Percentiles rank a stretch among this genome's conserved stretches.
phyloP scores from a whole-genome alignment of 1,140 invertebrate species.

The Drosophila mauritiana region DNA sequence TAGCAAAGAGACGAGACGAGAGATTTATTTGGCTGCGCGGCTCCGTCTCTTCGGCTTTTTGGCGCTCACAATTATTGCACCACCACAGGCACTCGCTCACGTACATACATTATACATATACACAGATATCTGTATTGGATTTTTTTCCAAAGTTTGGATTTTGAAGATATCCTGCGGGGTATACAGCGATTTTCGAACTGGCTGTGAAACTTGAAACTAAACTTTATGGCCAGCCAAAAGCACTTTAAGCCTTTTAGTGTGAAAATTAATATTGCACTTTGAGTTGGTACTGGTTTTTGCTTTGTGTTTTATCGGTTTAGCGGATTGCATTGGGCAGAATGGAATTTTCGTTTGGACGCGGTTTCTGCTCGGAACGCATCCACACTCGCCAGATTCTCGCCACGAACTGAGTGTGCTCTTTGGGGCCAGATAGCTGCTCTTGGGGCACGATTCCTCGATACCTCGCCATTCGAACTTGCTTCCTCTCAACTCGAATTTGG shows the following conservation, averaged over 20 bases:
- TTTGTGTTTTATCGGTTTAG: slow-evolving; percentile 12
- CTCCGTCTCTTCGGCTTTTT: slow-evolving; percentile 73
- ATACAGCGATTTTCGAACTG: slow-evolving; percentile 61
- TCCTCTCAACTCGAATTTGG: slow-evolving; percentile 7
- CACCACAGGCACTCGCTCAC: slow-evolving; percentile 41
- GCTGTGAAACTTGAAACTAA: slow-evolving; percentile 10
- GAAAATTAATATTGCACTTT: slow-evolving; percentile 13
- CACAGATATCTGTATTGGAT: slow-evolving; percentile 49
- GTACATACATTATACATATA: slow-evolving; percentile 41
- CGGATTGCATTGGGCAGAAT: slow-evolving; percentile 40
- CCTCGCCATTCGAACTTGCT: slow-evolving; percentile 10
- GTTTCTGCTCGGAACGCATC: slow-evolving; percentile 55
- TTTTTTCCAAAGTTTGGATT: slow-evolving; percentile 68
- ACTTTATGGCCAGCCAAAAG: slow-evolving; percentile 4
- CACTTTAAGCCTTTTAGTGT: slow-evolving; percentile 20
- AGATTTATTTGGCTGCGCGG: slow-evolving; percentile 73
- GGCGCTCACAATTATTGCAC: slow-evolving; percentile 69
- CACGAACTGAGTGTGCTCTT: slow-evolving; percentile 56
- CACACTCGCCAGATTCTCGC: slow-evolving; percentile 72
- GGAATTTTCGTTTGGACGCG: slow-evolving; percentile 39
- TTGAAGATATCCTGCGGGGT: slow-evolving; percentile 55
- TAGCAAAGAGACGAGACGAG: slow-evolving; percentile 45
- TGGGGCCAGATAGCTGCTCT: slow-evolving; percentile 11
- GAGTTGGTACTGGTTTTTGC: slow-evolving; percentile 18
- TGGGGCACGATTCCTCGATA: slow-evolving; percentile 1